These are phyloP conservation scores for Eledona agricola DNA, from an alignment of 2,888 invertebrate genomes.

Conservation along the genomic window DNA sequence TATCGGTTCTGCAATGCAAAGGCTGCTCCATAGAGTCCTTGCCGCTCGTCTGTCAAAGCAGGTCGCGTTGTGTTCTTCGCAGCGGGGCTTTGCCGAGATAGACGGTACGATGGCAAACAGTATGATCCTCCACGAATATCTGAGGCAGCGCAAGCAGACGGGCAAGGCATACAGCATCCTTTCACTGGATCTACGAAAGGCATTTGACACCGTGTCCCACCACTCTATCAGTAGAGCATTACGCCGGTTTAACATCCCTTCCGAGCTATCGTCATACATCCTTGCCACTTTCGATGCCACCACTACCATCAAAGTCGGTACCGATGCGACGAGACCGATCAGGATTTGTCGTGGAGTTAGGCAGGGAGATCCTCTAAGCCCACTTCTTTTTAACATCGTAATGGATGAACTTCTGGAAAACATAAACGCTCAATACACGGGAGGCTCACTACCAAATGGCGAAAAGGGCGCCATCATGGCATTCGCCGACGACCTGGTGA, in stretches of 20 bases:
- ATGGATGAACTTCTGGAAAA: conserved; percentile 35
- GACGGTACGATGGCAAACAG: conserved; percentile 58
- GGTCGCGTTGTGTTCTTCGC: conserved; percentile 37
- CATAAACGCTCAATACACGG: conserved; percentile 3
- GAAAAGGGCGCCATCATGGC: conserved; percentile 9
- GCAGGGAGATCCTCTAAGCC: conserved; percentile 57
- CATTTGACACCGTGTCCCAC: conserved; percentile 43
- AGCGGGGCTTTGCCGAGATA: conserved; percentile 50
- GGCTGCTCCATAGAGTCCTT: conserved; percentile 46
- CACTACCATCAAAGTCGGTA: conserved; percentile 35
- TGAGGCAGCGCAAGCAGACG: conserved; percentile 4
- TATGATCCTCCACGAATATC: conserved; percentile 45
- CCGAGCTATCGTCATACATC: not conserved
- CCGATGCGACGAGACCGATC: conserved; percentile 26
- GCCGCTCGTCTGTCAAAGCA: conserved; percentile 25
- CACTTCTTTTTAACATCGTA: conserved; percentile 22
- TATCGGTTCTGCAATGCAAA: conserved; percentile 43
- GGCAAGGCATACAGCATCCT: conserved; percentile 26
- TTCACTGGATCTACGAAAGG: conserved; percentile 41
- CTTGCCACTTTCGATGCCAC: conserved; percentile 1
- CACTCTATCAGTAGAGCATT: conserved; percentile 37
- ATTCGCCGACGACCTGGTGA: conserved; percentile 32
- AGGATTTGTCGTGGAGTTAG: conserved; percentile 52
- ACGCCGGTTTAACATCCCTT: conserved; percentile 21
- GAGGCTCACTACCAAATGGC: conserved; percentile 7